Percentiles rank a stretch among this genome's conserved stretches.
phyloP scores from a whole-genome alignment of 2,797 vertebrate species.

The Chelidonichthys spinosus region DNA sequence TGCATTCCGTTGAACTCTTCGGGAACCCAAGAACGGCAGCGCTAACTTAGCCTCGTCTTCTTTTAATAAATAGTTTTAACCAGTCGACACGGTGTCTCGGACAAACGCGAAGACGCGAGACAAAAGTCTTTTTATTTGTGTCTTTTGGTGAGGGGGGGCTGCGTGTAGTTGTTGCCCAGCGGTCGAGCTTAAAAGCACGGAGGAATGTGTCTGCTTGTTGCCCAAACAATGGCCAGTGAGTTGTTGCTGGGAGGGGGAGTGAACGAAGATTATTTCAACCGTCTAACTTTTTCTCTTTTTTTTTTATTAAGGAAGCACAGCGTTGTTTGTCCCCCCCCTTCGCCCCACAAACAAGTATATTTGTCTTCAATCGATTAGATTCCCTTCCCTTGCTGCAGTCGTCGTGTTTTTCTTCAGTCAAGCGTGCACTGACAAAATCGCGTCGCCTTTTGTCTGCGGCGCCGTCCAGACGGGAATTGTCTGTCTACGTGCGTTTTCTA shows the following conservation, averaged over 20 bases:
- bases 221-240: conserved; percentile 81
- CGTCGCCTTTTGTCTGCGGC: conserved; percentile 58
- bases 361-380: not conserved
- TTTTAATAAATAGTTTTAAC: not conserved
- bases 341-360: not conserved
- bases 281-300: conserved; percentile 59
- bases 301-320: not conserved
- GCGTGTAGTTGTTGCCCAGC: conserved; percentile 59
- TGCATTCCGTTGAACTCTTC: conserved; percentile 59
- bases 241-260: conserved; percentile 33
- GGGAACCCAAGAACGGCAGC: conserved; percentile 18
- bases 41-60: conserved; percentile 6
- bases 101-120: not conserved
- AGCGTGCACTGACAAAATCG: conserved; percentile 36
- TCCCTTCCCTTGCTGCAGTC: conserved; percentile 36
- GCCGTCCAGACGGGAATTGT: conserved; percentile 35
- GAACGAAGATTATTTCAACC: conserved; percentile 31
- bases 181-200: conserved; percentile 65
- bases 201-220: conserved; percentile 81
- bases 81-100: rapidly evolving
- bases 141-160: not conserved
- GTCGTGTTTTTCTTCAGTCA: conserved; percentile 47
- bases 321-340: not conserved
- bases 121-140: not conserved
- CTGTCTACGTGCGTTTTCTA: not conserved